Percentiles rank a stretch among this genome's conserved stretches.
phyloP scores from a whole-genome alignment of 2,113 vertebrate genomes.

The Anguilla rostrata region DNA sequence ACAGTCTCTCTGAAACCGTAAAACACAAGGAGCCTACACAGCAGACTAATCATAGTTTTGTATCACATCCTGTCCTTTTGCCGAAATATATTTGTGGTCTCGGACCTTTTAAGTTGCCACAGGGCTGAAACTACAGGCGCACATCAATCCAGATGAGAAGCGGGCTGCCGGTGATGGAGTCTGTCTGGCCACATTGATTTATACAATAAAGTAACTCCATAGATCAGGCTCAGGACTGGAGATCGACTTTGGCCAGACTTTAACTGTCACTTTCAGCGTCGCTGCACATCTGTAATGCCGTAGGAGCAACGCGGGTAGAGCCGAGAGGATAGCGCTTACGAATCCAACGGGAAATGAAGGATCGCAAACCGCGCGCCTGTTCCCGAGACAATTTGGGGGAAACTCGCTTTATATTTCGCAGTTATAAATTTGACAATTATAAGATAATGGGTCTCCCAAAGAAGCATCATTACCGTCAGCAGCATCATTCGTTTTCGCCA shows the following conservation, averaged over 20 bases:
- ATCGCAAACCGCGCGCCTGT: not conserved
- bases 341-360: conserved; percentile 8
- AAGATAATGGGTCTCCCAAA: not conserved
- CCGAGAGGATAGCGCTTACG: not conserved
- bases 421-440: not conserved
- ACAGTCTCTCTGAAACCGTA: not conserved
- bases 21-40: not conserved
- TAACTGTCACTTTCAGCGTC: conserved; percentile 37
- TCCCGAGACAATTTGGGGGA: not conserved
- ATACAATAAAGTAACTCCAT: conserved; percentile 35
- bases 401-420: not conserved
- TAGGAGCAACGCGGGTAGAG: not conserved
- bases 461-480: too few species aligned
- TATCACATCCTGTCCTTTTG: not conserved
- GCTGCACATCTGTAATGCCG: conserved; percentile 29
- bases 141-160: conserved; percentile 20
- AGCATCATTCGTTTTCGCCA: too few species aligned
- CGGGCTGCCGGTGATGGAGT: conserved; percentile 19
- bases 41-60: not conserved
- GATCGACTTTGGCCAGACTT: conserved; percentile 35
- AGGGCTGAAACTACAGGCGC: conserved; percentile 17
- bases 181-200: conserved; percentile 39
- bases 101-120: conserved; percentile 6
- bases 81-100: not conserved
- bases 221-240: conserved; percentile 32